Conservation (phyloP, 1,140 invertebrate species). For the Drosophila serrata region DNA sequence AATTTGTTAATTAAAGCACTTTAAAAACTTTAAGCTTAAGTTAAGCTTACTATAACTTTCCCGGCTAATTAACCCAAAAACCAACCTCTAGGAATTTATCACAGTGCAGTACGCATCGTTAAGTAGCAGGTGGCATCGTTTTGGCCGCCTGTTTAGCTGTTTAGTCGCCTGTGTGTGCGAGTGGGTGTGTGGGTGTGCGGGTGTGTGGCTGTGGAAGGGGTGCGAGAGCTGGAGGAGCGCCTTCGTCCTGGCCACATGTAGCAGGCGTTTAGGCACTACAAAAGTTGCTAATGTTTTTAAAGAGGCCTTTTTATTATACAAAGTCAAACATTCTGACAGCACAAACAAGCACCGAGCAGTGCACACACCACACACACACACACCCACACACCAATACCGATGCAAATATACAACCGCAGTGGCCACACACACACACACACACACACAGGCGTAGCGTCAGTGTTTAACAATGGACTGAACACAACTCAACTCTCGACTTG, state of each 20-base stretch:
- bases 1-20: neutral
- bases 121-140: slow-evolving; percentile 71
- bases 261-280: slow-evolving; percentile 77
- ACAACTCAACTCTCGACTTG: slow-evolving; percentile 62
- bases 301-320: slow-evolving; percentile 84
- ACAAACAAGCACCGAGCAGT: slow-evolving; percentile 49
- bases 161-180: slow-evolving; percentile 33
- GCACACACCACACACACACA: slow-evolving; percentile 15
- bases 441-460: slow-evolving; percentile 23
- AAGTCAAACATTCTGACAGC: slow-evolving; percentile 81
- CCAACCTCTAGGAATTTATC: slow-evolving; percentile 3
- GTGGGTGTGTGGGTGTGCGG: neutral
- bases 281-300: slow-evolving; percentile 85
- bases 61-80: neutral
- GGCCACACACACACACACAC: slow-evolving; percentile 20
- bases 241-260: slow-evolving; percentile 54
- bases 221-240: neutral
- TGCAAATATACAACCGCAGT: slow-evolving; percentile 38
- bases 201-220: neutral
- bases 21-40: rapidly evolving
- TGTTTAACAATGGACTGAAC: slow-evolving; percentile 71
- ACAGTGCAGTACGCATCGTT: slow-evolving; percentile 56
- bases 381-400: slow-evolving; percentile 31
- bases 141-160: slow-evolving; percentile 58
- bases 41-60: neutral